phyloP scores from a whole-genome alignment of 2,113 vertebrate species.

The Psammodynastes pulverulentus region DNA sequence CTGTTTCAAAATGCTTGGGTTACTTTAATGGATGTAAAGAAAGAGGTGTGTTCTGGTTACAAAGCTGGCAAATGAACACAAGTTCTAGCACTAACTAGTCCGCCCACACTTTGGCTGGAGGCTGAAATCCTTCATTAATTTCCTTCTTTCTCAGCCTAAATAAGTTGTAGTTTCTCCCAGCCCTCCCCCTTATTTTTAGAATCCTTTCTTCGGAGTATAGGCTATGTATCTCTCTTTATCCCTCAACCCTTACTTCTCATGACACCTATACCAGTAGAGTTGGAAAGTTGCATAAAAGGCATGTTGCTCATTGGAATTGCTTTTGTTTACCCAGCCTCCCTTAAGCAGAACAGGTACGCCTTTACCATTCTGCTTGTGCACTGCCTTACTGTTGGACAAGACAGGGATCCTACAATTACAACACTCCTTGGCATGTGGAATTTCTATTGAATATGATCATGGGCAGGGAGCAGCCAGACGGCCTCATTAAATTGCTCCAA shows the following conservation, averaged over 20 bases:
- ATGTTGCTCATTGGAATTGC: background rate
- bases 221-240: background rate
- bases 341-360: background rate
- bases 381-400: background rate
- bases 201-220: background rate
- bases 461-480: conserved; percentile 26
- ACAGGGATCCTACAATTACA: conserved; percentile 23
- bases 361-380: background rate
- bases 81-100: background rate
- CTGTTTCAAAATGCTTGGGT: background rate
- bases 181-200: background rate
- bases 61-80: background rate
- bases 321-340: background rate
- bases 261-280: background rate
- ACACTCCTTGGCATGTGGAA: conserved; percentile 4
- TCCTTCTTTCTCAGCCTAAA: background rate
- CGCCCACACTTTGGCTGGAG: background rate
- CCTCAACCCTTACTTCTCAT: background rate
- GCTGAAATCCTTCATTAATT: background rate
- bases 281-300: background rate
- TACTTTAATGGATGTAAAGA: background rate
- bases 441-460: conserved; percentile 22
- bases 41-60: background rate
- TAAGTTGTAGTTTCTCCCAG: background rate
- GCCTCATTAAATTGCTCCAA: conserved; percentile 29